A percentile compares a stretch with the other conserved stretches of the same genome.
Evolutionary conservation across 1,140 invertebrate species (phyloP).

Genomic region (Phenacoccus solenopsis): DNA sequence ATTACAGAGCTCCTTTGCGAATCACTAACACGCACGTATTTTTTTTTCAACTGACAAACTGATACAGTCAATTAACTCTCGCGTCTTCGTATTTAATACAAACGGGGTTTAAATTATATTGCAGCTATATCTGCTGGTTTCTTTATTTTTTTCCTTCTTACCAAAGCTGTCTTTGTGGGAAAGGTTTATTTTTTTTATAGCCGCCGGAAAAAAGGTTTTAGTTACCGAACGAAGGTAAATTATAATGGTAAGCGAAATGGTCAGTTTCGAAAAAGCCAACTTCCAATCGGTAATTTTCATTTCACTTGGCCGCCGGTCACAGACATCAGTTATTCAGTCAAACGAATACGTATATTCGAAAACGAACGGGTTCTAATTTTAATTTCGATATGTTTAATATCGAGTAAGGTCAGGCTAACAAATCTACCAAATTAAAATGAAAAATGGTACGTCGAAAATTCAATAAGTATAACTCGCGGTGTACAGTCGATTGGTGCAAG

Average conservation of each 20-base stretch:
- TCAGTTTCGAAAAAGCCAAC: not conserved
- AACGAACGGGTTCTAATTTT: no score
- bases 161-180: not conserved
- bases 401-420: no score
- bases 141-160: not conserved
- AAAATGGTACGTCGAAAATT: no score
- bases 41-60: not conserved
- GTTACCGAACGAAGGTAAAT: not conserved
- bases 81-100: not conserved
- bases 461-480: no score
- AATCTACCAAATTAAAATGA: no score
- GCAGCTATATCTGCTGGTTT: not conserved
- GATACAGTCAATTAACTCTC: conserved; percentile 1
- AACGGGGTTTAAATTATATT: not conserved
- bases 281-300: not conserved
- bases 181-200: not conserved
- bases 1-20: no score
- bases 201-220: not conserved
- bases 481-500: no score
- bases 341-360: no score
- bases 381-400: no score
- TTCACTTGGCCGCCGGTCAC: not conserved
- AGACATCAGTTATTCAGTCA: not conserved
- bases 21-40: not conserved
- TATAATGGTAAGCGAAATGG: not conserved